Conservation (phyloP, 2,888 invertebrate genomes). For the Lithophane semibrunnea region DNA sequence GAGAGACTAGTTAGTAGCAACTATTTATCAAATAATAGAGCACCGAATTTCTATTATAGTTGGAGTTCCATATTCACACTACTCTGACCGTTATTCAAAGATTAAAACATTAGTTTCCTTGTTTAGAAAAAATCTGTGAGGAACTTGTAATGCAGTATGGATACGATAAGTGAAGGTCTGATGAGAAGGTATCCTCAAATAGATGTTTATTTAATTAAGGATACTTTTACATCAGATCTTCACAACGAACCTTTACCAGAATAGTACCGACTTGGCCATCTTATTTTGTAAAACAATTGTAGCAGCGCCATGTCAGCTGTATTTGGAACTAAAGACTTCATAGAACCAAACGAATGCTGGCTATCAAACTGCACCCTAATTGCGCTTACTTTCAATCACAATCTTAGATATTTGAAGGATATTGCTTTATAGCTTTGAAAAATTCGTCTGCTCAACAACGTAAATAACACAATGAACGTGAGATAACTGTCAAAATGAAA, state of each 20-base stretch:
- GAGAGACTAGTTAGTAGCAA: neutral
- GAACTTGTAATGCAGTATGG: neutral
- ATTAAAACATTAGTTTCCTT: neutral
- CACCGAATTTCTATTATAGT: neutral
- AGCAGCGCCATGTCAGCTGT: neutral
- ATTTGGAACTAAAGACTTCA: constrained; percentile 12
- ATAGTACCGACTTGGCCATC: neutral
- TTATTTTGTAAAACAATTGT: neutral
- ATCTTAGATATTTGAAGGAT: too few relatives aligned
- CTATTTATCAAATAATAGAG: neutral
- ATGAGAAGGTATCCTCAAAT: neutral
- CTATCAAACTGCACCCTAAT: neutral
- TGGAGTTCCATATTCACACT: neutral
- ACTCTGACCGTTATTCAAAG: neutral
- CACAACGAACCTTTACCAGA: neutral
- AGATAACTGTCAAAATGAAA: too few relatives aligned
- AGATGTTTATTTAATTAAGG: neutral
- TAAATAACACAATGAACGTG: too few relatives aligned
- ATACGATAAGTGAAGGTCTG: neutral
- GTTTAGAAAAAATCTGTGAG: neutral
- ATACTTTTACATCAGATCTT: neutral
- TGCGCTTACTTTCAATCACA: too few relatives aligned
- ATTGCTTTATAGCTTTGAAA: too few relatives aligned
- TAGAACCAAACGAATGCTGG: neutral
- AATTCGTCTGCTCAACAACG: too few relatives aligned